A percentile compares a stretch with the other conserved stretches of the same genome.
Evolutionary conservation across 2,113 vertebrate species (phyloP).

Genomic region (Perca fluviatilis): DNA sequence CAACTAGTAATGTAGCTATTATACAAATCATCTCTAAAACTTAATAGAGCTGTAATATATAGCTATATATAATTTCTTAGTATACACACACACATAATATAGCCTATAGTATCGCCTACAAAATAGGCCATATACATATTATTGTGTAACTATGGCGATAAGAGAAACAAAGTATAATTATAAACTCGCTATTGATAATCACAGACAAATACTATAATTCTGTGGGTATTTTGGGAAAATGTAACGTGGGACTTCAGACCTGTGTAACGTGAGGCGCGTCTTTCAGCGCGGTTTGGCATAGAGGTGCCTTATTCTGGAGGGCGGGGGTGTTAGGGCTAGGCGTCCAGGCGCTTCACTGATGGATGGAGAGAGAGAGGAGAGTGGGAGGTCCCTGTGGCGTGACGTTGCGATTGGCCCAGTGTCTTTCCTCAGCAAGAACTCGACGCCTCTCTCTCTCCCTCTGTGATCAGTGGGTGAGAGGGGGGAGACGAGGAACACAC

Average conservation of each 20-base stretch:
- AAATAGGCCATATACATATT: constrained; percentile 1
- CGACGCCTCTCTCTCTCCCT: constrained; percentile 78
- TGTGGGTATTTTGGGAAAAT: background rate
- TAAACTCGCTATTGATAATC: background rate
- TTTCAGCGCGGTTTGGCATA: background rate
- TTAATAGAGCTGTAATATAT: background rate
- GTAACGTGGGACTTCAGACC: background rate
- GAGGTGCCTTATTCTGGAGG: constrained; percentile 11
- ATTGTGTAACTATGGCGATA: background rate
- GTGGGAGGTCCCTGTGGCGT: constrained; percentile 75
- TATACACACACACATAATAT: background rate
- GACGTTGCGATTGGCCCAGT: constrained; percentile 79
- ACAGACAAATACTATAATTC: background rate
- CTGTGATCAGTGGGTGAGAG: constrained; percentile 83
- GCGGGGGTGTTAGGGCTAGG: too few species aligned
- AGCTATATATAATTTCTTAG: background rate
- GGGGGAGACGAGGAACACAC: constrained; percentile 79
- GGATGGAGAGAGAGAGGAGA: background rate
- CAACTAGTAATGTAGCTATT: background rate
- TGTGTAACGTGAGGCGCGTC: constrained; percentile 15
- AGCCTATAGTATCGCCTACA: background rate
- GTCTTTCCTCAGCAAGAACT: constrained; percentile 73
- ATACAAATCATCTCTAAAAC: background rate
- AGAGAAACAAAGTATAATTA: background rate
- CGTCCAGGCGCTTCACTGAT: background rate